phyloP scores from a whole-genome alignment of 2,888 invertebrate genomes.

The Gerris lacustris region DNA sequence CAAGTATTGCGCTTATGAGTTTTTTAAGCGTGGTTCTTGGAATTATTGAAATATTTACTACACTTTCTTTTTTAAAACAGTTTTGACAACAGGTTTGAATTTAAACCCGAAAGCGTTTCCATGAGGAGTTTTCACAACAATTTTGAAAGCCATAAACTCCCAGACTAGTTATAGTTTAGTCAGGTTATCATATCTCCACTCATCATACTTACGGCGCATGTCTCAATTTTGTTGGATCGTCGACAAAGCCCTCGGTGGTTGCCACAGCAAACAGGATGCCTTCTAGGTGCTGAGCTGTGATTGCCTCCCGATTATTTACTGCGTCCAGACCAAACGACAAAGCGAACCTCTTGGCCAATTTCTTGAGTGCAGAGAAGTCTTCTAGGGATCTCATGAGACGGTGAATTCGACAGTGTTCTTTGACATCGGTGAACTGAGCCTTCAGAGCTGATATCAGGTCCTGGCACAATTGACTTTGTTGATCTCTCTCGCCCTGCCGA shows the following conservation, averaged over 20 bases:
- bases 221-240: conserved; percentile 48
- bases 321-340: conserved; percentile 94
- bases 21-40: too few species aligned
- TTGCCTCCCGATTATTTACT: conserved; percentile 90
- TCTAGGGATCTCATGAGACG: conserved; percentile 56
- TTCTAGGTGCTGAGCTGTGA: conserved; percentile 90
- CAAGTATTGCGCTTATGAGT: too few species aligned
- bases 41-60: too few species aligned
- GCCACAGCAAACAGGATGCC: conserved; percentile 82
- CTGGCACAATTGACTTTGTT: conserved; percentile 92
- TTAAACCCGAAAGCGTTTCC: too few species aligned
- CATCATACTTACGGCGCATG: too few species aligned
- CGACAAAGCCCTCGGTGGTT: conserved; percentile 45
- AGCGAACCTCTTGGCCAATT: conserved; percentile 65
- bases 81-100: too few species aligned
- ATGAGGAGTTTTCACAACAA: too few species aligned
- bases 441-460: conserved; percentile 85
- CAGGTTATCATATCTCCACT: too few species aligned
- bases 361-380: conserved; percentile 76
- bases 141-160: too few species aligned
- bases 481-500: conserved; percentile 93
- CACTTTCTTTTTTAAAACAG: too few species aligned
- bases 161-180: too few species aligned
- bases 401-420: conserved; percentile 37
- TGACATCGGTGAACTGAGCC: conserved; percentile 68